A percentile compares a stretch with the other conserved stretches of the same genome.
These are phyloP conservation scores for Jordanella pulchra DNA, from an alignment of 2,797 vertebrate genomes.

Conservation along the genomic window DNA sequence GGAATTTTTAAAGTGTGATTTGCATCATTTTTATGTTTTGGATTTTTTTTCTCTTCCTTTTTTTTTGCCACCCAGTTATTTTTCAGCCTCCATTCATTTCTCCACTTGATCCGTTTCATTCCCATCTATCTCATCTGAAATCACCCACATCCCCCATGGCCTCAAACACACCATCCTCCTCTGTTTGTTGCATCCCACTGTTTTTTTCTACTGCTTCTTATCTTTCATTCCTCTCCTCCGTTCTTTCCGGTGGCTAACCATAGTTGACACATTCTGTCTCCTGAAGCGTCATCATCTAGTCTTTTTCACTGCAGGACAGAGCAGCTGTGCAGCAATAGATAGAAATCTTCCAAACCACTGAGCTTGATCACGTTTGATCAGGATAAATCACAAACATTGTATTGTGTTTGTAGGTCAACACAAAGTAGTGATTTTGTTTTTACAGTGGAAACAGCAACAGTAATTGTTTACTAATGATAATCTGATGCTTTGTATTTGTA, in stretches of 20 bases:
- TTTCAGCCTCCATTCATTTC: conserved; percentile 33
- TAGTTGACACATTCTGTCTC: conserved; percentile 33
- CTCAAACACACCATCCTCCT: conserved; percentile 8
- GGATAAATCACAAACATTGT: background rate
- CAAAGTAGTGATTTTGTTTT: background rate
- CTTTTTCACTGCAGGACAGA: conserved; percentile 53
- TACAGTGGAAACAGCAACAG: background rate
- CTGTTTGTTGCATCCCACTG: conserved; percentile 33
- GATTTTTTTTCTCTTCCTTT: background rate
- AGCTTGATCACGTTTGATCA: background rate
- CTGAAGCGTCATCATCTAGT: conserved; percentile 31
- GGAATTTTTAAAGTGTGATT: background rate
- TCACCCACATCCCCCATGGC: background rate
- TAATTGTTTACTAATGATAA: background rate
- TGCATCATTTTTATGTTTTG: background rate
- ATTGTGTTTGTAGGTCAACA: background rate
- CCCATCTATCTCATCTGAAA: conserved; percentile 36
- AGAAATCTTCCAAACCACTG: background rate
- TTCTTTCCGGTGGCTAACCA: conserved; percentile 32
- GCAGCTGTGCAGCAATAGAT: conserved; percentile 42
- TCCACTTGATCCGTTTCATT: conserved; percentile 36
- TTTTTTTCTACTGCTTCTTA: conserved; percentile 36
- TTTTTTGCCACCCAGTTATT: conserved; percentile 9
- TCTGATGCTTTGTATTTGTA: background rate
- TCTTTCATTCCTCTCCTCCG: conserved; percentile 34